A percentile compares a stretch with the other conserved stretches of the same genome.
Evolutionary conservation across 2,113 vertebrate species (phyloP).

Genomic region (Bolborhynchus lineola): DNA sequence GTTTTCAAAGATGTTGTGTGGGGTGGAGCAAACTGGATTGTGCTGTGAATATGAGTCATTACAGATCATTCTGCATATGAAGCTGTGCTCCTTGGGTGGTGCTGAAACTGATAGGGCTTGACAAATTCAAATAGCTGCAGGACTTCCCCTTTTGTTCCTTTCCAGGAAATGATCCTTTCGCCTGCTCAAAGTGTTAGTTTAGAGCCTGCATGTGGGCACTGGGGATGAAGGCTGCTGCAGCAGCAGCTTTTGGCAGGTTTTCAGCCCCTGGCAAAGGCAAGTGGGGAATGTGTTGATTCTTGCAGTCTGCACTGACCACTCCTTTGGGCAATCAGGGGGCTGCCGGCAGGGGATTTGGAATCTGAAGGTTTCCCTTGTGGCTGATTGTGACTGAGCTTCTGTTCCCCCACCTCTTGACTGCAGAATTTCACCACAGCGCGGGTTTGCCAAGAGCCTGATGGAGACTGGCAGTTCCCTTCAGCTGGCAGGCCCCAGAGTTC

Average conservation of each 20-base stretch:
- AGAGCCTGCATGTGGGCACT: neutral
- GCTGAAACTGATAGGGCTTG: neutral
- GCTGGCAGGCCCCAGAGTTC: neutral
- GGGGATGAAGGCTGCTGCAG: neutral
- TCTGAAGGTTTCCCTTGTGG: neutral
- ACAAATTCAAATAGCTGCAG: neutral
- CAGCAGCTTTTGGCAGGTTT: neutral
- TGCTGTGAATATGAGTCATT: neutral
- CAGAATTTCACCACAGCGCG: neutral
- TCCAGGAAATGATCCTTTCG: neutral
- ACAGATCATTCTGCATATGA: neutral
- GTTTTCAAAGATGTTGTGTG: neutral
- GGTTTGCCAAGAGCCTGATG: neutral
- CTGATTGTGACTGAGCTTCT: conserved; percentile 1
- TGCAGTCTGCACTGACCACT: neutral
- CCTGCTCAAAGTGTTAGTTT: neutral
- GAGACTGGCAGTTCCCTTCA: neutral
- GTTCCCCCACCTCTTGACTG: neutral
- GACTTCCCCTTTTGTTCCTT: conserved; percentile 29
- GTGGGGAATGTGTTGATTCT: neutral
- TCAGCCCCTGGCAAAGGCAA: neutral
- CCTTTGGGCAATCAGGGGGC: neutral
- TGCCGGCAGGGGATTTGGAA: neutral
- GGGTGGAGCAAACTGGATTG: neutral
- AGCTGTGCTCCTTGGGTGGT: neutral